Evolutionary conservation across 92 coral and sea anemone genomes (phyloP).

Genomic region (Epizoanthus ramosus): DNA sequence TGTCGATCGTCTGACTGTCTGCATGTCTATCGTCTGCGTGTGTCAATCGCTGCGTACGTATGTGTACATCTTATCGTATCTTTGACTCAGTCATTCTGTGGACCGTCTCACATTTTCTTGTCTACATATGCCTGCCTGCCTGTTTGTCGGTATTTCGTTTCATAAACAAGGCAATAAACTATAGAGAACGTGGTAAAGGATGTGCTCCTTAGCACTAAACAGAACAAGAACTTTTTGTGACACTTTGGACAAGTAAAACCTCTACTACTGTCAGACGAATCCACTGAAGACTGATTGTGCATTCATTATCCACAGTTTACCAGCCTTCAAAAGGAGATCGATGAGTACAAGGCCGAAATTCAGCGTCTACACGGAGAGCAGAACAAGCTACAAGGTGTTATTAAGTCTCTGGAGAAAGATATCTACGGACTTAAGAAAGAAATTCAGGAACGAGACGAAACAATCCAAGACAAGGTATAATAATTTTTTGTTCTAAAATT

Average conservation of each 20-base stretch:
- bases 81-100: too few relatives aligned
- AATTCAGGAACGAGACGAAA: slow-evolving; percentile 98
- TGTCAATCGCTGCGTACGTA: background rate
- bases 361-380: slow-evolving; percentile 97
- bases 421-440: slow-evolving; percentile 98
- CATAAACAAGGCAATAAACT: background rate
- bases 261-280: too few relatives aligned
- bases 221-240: too few relatives aligned
- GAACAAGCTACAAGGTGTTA: slow-evolving; percentile 96
- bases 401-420: slow-evolving; percentile 98
- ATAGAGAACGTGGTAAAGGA: background rate
- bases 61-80: too few relatives aligned
- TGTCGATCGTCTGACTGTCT: background rate
- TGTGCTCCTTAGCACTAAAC: too few relatives aligned
- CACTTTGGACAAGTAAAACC: too few relatives aligned
- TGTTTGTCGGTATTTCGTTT: too few relatives aligned
- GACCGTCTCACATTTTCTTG: too few relatives aligned
- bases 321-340: slow-evolving; percentile 97
- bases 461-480: slow-evolving; percentile 96
- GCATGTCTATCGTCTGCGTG: background rate
- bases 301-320: slow-evolving; percentile 73
- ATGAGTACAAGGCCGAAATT: slow-evolving; percentile 94
- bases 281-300: too few relatives aligned
- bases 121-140: too few relatives aligned
- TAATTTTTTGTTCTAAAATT: background rate